Evolutionary conservation across 2,113 vertebrate genomes (phyloP).

Genomic region (Tenebrosternarchus preto): DNA sequence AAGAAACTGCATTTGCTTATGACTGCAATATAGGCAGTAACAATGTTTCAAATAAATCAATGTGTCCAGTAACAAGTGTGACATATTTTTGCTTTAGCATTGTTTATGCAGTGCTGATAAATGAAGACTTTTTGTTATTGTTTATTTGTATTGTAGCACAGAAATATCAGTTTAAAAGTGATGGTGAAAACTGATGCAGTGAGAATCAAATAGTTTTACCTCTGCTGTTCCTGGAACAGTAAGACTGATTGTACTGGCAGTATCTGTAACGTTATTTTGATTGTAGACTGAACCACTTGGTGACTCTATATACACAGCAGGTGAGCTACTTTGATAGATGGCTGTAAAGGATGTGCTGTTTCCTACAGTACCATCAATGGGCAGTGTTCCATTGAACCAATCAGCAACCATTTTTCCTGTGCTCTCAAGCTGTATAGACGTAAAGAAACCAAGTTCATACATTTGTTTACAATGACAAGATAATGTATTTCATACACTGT

Average conservation of each 20-base stretch:
- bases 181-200: neutral
- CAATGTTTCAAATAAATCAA: too few relatives aligned
- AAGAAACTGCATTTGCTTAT: too few relatives aligned
- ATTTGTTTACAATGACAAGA: neutral
- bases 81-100: too few relatives aligned
- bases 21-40: too few relatives aligned
- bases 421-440: conserved; percentile 66
- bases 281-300: conserved; percentile 64
- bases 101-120: too few relatives aligned
- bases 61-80: too few relatives aligned
- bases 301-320: conserved; percentile 56
- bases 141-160: neutral
- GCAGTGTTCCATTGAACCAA: conserved; percentile 57
- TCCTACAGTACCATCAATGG: conserved; percentile 66
- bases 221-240: conserved; percentile 64
- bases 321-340: conserved; percentile 59
- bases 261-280: conserved; percentile 50
- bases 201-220: conserved; percentile 50
- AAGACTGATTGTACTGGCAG: conserved; percentile 53
- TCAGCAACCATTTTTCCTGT: conserved; percentile 42
- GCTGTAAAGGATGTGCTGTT: conserved; percentile 69
- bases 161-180: neutral
- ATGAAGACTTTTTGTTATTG: neutral
- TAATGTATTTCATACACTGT: neutral
- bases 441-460: conserved; percentile 6